Evolutionary conservation across 2,888 invertebrate species (phyloP).

Genomic region (Euplagia quadripunctaria): DNA sequence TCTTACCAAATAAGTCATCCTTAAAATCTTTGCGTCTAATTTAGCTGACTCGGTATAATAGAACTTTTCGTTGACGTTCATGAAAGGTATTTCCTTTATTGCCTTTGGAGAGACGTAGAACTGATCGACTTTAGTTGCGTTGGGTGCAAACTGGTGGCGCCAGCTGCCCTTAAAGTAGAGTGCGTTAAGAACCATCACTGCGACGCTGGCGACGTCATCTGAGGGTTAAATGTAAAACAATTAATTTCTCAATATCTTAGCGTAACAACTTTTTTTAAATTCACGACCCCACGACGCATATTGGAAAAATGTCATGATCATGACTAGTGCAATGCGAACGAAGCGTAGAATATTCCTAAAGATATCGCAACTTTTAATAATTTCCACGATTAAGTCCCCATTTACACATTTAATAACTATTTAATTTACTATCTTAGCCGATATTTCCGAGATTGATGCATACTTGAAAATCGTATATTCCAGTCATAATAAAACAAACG

Average conservation of each 20-base stretch:
- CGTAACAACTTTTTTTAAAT: background rate
- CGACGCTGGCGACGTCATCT: conserved; percentile 88
- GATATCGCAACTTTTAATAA: too few species aligned
- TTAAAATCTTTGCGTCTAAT: conserved; percentile 90
- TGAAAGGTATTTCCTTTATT: conserved; percentile 87
- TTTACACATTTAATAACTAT: too few species aligned
- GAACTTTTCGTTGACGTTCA: conserved; percentile 90
- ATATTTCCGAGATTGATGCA: too few species aligned
- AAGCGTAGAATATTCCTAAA: too few species aligned
- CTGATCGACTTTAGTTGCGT: conserved; percentile 85
- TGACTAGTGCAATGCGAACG: too few species aligned
- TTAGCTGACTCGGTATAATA: conserved; percentile 88
- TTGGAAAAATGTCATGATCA: too few species aligned
- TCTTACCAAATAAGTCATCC: conserved; percentile 91
- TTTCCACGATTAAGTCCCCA: too few species aligned
- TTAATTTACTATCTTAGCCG: too few species aligned
- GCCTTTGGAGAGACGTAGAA: conserved; percentile 88
- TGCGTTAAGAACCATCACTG: conserved; percentile 91
- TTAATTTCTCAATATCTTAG: background rate
- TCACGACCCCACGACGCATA: too few species aligned
- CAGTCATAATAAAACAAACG: too few species aligned
- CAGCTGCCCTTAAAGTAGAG: conserved; percentile 94
- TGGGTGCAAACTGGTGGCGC: conserved; percentile 90
- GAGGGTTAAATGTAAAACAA: conserved; percentile 22
- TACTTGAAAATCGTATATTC: too few species aligned